Evolutionary conservation across 2,797 vertebrate genomes (phyloP).

Genomic region (Gouania willdenowi): DNA sequence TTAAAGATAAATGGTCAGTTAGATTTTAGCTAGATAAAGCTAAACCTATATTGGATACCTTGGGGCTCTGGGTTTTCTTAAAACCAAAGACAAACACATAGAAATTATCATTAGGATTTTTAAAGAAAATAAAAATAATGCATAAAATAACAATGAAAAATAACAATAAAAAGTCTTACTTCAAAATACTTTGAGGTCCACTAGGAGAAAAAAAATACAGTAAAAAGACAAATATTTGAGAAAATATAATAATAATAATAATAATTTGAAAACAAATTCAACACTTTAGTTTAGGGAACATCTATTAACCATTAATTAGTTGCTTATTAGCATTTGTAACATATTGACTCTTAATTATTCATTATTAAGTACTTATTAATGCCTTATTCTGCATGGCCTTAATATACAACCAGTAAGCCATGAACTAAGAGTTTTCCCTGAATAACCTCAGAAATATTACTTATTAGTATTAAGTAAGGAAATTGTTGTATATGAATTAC

Average conservation of each 20-base stretch:
- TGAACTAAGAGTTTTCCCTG: too few relatives aligned
- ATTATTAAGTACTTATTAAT: too few relatives aligned
- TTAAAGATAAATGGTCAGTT: constrained; percentile 13
- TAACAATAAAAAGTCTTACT: constrained; percentile 60
- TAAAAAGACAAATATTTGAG: neutral
- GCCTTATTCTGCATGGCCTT: too few relatives aligned
- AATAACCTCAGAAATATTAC: too few relatives aligned
- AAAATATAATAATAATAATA: neutral
- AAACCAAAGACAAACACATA: constrained; percentile 9
- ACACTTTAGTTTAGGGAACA: too few relatives aligned
- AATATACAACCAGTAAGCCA: too few relatives aligned
- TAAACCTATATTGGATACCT: constrained; percentile 75
- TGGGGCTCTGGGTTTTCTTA: constrained; percentile 82
- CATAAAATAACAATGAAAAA: neutral
- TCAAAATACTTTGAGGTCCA: constrained; percentile 69
- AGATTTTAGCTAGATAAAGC: too few relatives aligned
- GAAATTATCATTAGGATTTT: constrained; percentile 3
- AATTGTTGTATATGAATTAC: too few relatives aligned
- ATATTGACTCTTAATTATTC: too few relatives aligned
- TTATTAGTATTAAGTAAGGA: too few relatives aligned
- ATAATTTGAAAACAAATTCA: neutral
- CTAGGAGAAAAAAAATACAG: constrained; percentile 36
- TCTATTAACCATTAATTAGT: too few relatives aligned
- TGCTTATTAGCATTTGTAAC: too few relatives aligned
- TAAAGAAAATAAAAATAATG: neutral